Evolutionary conservation across 1,140 invertebrate species (phyloP).

Genomic region (Portunus trituberculatus): DNA sequence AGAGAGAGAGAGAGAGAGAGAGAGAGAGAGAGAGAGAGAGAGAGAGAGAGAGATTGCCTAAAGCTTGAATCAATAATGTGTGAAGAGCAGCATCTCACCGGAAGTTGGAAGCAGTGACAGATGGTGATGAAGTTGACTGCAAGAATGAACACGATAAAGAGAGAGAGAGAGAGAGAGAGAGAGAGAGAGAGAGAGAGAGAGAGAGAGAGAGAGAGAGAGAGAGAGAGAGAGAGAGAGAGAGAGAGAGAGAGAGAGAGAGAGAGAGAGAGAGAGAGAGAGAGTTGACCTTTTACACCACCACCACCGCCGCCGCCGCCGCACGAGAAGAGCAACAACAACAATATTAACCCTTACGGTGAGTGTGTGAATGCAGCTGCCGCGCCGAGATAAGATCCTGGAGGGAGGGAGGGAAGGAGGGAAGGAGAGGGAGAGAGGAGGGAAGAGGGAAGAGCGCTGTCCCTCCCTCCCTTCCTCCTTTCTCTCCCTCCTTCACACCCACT

Average conservation of each 20-base stretch:
- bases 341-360: background rate
- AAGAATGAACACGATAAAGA: background rate
- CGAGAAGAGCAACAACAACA: background rate
- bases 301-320: background rate
- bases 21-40: no score
- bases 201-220: background rate
- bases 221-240: no score
- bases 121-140: background rate
- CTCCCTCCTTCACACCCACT: background rate
- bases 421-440: slow-evolving; percentile 3
- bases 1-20: background rate
- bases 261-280: no score
- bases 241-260: no score
- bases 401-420: background rate
- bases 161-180: slow-evolving; percentile 32
- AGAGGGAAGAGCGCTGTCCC: background rate
- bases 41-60: no score
- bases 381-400: slow-evolving; percentile 37
- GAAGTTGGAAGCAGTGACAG: background rate
- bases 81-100: no score
- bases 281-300: background rate
- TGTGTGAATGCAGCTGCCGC: slow-evolving; percentile 48
- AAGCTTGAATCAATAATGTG: no score
- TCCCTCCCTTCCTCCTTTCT: background rate
- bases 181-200: slow-evolving; percentile 30